phyloP scores from a whole-genome alignment of 2,888 invertebrate genomes.

The Psylliodes chrysocephalus region DNA sequence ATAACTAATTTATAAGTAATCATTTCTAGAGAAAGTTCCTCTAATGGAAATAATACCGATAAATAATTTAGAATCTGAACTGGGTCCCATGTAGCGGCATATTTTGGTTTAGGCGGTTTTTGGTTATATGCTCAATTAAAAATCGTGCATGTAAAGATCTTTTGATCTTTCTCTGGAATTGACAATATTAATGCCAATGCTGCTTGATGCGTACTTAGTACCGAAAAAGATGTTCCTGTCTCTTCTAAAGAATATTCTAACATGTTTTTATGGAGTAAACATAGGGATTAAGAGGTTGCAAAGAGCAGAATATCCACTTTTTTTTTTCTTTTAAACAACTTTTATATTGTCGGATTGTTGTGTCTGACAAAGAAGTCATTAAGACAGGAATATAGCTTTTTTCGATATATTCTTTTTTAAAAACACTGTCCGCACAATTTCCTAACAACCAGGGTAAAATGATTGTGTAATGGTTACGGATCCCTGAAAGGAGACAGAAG shows the following conservation, averaged over 20 bases:
- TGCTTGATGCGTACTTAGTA: neutral
- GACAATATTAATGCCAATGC: neutral
- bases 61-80: neutral
- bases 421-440: conserved; percentile 21
- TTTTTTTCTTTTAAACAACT: conserved; percentile 11
- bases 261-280: neutral
- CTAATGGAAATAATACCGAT: neutral
- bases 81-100: neutral
- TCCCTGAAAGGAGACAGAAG: conserved; percentile 29
- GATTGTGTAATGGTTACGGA: conserved; percentile 15
- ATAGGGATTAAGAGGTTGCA: conserved; percentile 14
- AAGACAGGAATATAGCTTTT: too few relatives aligned
- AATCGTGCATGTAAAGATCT: neutral
- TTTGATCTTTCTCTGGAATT: neutral
- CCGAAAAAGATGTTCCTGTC: neutral
- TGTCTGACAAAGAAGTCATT: too few relatives aligned
- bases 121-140: neutral
- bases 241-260: neutral
- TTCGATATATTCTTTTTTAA: neutral
- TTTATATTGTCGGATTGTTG: too few relatives aligned
- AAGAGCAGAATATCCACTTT: conserved; percentile 5
- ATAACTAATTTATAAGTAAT: neutral
- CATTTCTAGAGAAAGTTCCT: neutral
- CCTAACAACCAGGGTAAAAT: conserved; percentile 23
- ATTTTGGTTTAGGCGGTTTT: neutral